Base-by-base conservation (phyloP, 2,888 invertebrate species). In the Lomographa bimaculata region DNA sequence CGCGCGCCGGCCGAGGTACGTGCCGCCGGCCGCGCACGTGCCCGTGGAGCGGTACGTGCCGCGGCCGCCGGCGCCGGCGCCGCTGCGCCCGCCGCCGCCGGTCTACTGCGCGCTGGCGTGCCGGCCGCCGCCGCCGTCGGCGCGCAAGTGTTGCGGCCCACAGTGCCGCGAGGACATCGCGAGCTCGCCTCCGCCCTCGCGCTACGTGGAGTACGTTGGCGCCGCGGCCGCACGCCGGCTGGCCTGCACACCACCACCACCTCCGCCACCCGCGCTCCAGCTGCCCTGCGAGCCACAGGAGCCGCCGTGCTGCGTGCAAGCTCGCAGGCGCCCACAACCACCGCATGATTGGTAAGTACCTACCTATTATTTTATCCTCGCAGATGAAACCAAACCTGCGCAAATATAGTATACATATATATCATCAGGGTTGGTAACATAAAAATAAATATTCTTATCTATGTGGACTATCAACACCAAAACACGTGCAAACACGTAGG, bases 11-110 rank as follows among this genome's bases (percentile, higher is more conserved):
- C 92, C 76, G 75, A 87, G 93, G 56, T 93, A 93, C 60, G 90
- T 93, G 52, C 92, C 93, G 8, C 92, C 93, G 3, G 92, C 93
- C 46, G 93, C 93, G 7, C 94, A 94, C 75, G 92, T 93, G 62
- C 93, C 93, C 7, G 92, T 93, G 53, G 93, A 94, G 80, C 91
- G 94, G 58, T 94, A 94, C 72, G 92, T 93, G 54, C 93, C 93
- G 37, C 90, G 92, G 60, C 91, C 90, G 46, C 90, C 90, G 19
- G 84, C 89, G 47, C 90, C 90, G 19, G 83, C 85, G 33, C 85
- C 84, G 54, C 66, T 79, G 57, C 80, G 85, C 24, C 79, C 82
- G 28, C 82, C 82, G 14, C 90, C 89, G 34, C 91, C 91, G 53
- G 89, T 90, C 26, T 91, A 91, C 72, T 91, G 91, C 57, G 90